Evolutionary conservation across 1,140 invertebrate genomes (phyloP), one percentile per base, ranked within the genome.

Genomic region (Zaprionus camerounensis): DNA sequence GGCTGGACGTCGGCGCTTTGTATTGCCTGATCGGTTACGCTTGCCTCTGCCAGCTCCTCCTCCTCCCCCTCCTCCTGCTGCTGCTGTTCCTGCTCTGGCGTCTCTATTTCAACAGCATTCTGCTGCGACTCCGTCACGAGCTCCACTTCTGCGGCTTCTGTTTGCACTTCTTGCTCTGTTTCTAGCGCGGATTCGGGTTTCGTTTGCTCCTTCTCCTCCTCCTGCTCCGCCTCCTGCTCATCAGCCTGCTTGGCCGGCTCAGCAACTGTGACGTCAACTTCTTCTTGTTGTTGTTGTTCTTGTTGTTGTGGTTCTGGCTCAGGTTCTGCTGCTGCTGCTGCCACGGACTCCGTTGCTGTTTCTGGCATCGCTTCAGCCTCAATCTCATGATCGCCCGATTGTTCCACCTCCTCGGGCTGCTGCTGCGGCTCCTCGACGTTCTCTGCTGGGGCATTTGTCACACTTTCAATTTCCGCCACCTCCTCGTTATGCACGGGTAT

Each of bases 1-100:
- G 87, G 86, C 72, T 84, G 76, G 58, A 80, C 76, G 79, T 91
- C 78, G 79, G 81, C 88, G 71, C 75, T 84, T 86, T 91, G 80
- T 83, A 82, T 82, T 76, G 67, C 66, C 79, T 82, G 76, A 74
- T 86, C 83, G 69, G 69, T 61, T 64, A 79, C 76, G 36, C 76
- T 20, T 36, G 44, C 78, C 64, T 38, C n/a, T 56, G 63, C 77
- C 20, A 49, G 24, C 36, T 31, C 13, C 56, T 72, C 68, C 44
- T 72, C 28, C 44, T 55, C 46, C 15, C 44, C 38, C 22, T 69
- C 53, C 15, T 49, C 53, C 57, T 64, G 22, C 17, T 64, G 64
- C 17, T 66, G 31, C 28, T 31, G 28, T 31, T 31, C 7, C 28
- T 31, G 28, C 28, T 31, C 28, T 31, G 28, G 28, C 11, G 9